These are phyloP conservation scores for Brachionus sp. DNA, from an alignment of 1,140 invertebrate genomes.

Conservation along the genomic window DNA sequence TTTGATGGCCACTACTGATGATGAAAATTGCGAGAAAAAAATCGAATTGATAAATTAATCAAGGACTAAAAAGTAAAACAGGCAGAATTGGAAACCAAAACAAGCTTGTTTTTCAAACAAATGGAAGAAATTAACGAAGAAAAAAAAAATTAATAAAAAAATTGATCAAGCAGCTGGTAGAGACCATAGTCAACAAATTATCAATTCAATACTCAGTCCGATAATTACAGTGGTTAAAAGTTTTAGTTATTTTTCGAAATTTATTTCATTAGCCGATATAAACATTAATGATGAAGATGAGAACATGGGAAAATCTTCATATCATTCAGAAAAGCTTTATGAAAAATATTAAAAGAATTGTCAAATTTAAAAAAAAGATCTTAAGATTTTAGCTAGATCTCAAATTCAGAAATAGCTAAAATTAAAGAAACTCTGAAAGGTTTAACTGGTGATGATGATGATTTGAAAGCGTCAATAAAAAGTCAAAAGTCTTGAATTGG, in stretches of 20 bases:
- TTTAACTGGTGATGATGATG: not conserved
- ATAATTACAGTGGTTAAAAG: not conserved
- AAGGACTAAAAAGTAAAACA: not conserved
- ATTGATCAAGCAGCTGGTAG: not conserved
- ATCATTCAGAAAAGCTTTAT: not conserved
- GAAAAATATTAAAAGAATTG: not conserved
- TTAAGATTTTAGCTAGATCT: not conserved
- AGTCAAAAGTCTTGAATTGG: not conserved
- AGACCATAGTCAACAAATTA: not conserved
- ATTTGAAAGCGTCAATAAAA: not conserved
- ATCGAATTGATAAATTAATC: not conserved
- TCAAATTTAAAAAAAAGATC: not conserved
- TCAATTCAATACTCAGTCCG: not conserved
- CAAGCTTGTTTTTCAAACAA: not conserved
- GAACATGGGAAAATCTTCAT: not conserved
- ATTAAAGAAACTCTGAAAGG: not conserved
- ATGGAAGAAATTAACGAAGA: not conserved
- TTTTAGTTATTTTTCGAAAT: not conserved
- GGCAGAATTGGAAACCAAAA: not conserved
- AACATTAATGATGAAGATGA: conserved; percentile 1
- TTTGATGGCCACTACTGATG: not conserved
- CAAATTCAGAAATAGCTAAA: not conserved
- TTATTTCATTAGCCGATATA: not conserved
- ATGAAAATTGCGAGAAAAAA: not conserved
- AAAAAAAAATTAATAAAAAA: not conserved